These are phyloP conservation scores for Parthenolecanium corni DNA, from an alignment of 2,888 invertebrate species.

Conservation along the genomic window DNA sequence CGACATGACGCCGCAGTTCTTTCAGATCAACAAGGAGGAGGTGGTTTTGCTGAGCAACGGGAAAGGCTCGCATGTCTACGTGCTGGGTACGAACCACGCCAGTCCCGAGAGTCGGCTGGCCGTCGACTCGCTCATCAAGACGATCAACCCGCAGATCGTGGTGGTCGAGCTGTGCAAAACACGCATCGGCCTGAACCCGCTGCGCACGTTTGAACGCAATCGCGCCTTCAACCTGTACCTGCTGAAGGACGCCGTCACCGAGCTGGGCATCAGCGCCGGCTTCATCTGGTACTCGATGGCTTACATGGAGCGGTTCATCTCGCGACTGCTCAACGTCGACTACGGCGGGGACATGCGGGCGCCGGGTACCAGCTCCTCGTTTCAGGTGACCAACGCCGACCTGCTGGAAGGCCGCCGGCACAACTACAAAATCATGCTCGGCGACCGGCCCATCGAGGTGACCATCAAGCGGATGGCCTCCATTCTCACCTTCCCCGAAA, in stretches of 20 bases:
- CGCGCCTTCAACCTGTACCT: conserved; percentile 17
- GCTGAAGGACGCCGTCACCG: conserved; percentile 17
- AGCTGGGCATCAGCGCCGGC: conserved; percentile 24
- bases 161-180: conserved; percentile 25
- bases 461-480: conserved; percentile 27
- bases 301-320: conserved; percentile 24
- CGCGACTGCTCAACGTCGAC: conserved; percentile 22
- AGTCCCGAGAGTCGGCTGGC: conserved; percentile 27
- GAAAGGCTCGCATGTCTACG: conserved; percentile 11
- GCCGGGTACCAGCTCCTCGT: conserved; percentile 22
- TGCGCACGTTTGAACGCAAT: conserved; percentile 20
- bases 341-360: conserved; percentile 25
- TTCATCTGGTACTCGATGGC: conserved; percentile 27
- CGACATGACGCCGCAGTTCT: conserved; percentile 10
- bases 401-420: conserved; percentile 24
- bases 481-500: conserved; percentile 16
- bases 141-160: conserved; percentile 21
- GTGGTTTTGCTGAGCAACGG: conserved; percentile 15
- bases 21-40: conserved; percentile 22
- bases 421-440: conserved; percentile 29
- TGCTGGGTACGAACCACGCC: conserved; percentile 25
- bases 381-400: conserved; percentile 24
- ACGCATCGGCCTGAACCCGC: conserved; percentile 19
- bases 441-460: conserved; percentile 21
- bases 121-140: conserved; percentile 13